These are phyloP conservation scores for Catocala nupta DNA, from an alignment of 2,888 invertebrate species.

Conservation along the genomic window DNA sequence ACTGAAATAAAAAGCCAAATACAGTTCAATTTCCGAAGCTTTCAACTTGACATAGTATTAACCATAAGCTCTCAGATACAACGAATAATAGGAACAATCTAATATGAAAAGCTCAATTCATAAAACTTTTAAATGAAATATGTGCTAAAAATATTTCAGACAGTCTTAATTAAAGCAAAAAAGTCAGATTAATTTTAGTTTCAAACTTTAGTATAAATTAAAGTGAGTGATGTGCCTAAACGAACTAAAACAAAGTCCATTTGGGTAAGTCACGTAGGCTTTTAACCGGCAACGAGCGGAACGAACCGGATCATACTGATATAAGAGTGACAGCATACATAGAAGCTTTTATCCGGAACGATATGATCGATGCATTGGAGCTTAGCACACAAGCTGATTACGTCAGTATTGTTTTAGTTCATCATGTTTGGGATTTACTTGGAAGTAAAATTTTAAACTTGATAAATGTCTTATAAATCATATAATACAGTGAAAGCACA, in stretches of 20 bases:
- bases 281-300: conserved; percentile 49
- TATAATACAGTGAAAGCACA: no score
- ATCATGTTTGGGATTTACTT: no score
- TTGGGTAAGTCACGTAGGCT: conserved; percentile 63
- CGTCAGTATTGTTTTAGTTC: no score
- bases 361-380: not conserved
- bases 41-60: not conserved
- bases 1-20: no score
- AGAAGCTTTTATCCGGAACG: conserved; percentile 2
- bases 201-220: conserved; percentile 38
- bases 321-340: conserved; percentile 4
- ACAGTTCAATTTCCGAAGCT: no score
- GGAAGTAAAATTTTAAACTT: no score
- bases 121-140: conserved; percentile 16
- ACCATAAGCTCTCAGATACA: no score
- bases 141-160: not conserved
- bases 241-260: conserved; percentile 52
- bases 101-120: not conserved
- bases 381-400: no score
- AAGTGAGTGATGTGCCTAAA: conserved; percentile 48
- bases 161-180: conserved; percentile 22
- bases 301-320: conserved; percentile 31
- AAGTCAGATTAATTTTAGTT: conserved; percentile 36
- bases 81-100: no score
- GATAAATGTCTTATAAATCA: no score